phyloP scores from a whole-genome alignment of 2,888 invertebrate genomes.

The Magallana nippona region DNA sequence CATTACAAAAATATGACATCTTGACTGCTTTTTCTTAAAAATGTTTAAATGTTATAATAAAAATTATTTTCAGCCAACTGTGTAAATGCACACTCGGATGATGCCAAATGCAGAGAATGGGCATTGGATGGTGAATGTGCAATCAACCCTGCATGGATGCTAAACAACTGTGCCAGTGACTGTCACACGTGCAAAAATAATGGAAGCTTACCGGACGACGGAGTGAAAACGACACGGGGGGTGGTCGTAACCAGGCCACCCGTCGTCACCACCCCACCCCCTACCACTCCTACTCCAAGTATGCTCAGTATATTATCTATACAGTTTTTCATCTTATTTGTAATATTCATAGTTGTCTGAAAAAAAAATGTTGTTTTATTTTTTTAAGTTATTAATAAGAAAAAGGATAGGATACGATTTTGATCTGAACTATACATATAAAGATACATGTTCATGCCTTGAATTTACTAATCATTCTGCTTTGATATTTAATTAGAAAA shows the following conservation, averaged over 20 bases:
- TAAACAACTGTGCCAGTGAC: constrained; percentile 43
- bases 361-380: too few species aligned
- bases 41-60: too few species aligned
- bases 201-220: neutral
- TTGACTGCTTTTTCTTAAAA: neutral
- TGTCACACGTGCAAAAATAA: constrained; percentile 42
- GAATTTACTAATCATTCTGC: too few species aligned
- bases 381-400: too few species aligned
- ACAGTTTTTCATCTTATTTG: too few species aligned
- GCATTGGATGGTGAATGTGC: constrained; percentile 49
- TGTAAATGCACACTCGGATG: constrained; percentile 34
- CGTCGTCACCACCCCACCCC: neutral
- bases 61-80: constrained; percentile 32
- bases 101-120: constrained; percentile 41
- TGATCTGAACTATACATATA: too few species aligned
- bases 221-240: neutral
- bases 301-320: too few species aligned
- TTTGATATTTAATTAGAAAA: too few species aligned
- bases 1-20: neutral
- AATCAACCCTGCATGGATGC: constrained; percentile 47
- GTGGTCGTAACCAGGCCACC: neutral
- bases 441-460: too few species aligned
- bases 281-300: neutral
- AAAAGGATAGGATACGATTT: too few species aligned
- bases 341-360: too few species aligned